A percentile compares a stretch with the other conserved stretches of the same genome.
Conservation (phyloP, 2,113 vertebrate genomes). For the Eleginops maclovinus region DNA sequence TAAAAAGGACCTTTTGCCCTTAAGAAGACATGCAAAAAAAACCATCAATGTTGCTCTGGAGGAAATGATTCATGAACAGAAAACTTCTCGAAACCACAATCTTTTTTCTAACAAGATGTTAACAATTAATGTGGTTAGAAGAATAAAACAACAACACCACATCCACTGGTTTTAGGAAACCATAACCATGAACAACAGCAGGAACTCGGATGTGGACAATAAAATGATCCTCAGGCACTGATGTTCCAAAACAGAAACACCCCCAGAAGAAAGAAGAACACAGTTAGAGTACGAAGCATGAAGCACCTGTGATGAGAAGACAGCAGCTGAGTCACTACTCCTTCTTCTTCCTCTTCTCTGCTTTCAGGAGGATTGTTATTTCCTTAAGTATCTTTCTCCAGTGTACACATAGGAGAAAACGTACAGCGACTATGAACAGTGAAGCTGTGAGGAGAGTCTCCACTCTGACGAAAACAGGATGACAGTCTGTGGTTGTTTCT, state of each 20-base stretch:
- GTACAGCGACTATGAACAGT: neutral
- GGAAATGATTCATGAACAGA: constrained; percentile 19
- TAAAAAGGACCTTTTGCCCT: neutral
- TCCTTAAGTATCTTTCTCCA: neutral
- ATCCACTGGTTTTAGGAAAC: neutral
- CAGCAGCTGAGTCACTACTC: neutral
- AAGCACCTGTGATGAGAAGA: constrained; percentile 36
- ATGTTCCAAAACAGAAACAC: constrained; percentile 10
- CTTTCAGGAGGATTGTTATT: neutral
- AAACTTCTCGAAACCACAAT: neutral
- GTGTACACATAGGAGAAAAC: constrained; percentile 25
- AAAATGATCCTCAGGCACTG: neutral
- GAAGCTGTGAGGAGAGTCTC: constrained; percentile 11
- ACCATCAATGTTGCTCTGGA: neutral
- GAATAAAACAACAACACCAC: neutral
- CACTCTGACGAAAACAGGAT: neutral
- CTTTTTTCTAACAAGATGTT: constrained; percentile 28
- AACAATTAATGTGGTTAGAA: constrained; percentile 28
- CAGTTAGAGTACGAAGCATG: constrained; percentile 3
- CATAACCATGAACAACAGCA: neutral
- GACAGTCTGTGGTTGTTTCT: constrained; percentile 1
- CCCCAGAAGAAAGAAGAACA: neutral
- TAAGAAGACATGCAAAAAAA: neutral
- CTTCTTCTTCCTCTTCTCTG: neutral
- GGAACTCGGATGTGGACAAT: neutral